Conservation (phyloP, 2,888 invertebrate genomes). For the Elgonia sp. region DNA sequence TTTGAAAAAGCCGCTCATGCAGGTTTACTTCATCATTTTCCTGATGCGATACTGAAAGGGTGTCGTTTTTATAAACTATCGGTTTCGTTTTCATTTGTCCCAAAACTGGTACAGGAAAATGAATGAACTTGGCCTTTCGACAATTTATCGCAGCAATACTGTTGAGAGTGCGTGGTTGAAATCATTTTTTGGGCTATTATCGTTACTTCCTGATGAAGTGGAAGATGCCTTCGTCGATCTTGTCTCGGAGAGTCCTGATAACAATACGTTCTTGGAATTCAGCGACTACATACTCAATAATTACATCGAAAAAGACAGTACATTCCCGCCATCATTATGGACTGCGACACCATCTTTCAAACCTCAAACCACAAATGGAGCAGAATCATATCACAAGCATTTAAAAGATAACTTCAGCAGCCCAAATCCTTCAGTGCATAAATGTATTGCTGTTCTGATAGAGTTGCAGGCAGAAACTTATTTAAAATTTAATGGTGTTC, state of each 20-base stretch:
- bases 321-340: not conserved
- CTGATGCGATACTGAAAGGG: conserved; percentile 14
- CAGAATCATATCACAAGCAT: conserved; percentile 30
- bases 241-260: conserved; percentile 10
- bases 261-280: conserved; percentile 15
- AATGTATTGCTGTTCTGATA: not conserved
- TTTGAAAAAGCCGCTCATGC: conserved; percentile 20
- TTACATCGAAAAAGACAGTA: conserved; percentile 21
- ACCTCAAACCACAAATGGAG: conserved; percentile 24
- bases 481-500: not conserved
- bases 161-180: conserved; percentile 38
- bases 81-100: conserved; percentile 15
- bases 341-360: conserved; percentile 14
- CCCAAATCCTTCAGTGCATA: conserved; percentile 13
- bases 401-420: conserved; percentile 24
- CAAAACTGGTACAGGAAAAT: conserved; percentile 31
- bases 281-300: conserved; percentile 36
- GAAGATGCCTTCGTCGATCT: conserved; percentile 24
- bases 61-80: no score
- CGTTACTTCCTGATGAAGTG: conserved; percentile 7
- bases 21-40: conserved; percentile 22
- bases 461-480: not conserved
- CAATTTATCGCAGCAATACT: not conserved
- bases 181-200: conserved; percentile 26
- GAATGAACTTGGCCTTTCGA: conserved; percentile 32